Evolutionary conservation across 64 coral and sea anemone genomes (phyloP).

Genomic region (Pachyseris speciosa): DNA sequence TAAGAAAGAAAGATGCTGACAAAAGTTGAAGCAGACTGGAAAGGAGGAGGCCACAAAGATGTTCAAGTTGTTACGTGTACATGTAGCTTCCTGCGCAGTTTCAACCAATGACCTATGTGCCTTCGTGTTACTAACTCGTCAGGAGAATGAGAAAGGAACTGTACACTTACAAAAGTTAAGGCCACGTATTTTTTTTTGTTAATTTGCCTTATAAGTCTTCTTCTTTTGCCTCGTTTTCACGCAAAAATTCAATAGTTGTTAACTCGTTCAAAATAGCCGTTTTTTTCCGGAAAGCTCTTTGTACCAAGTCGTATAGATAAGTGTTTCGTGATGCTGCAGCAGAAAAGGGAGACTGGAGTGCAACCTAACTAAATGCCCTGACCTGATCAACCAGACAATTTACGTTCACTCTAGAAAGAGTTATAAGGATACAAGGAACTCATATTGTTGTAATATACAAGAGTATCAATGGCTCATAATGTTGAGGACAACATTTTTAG

Average conservation of each 20-base stretch:
- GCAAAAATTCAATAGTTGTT: too few relatives aligned
- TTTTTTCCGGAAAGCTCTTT: too few relatives aligned
- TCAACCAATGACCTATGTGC: background rate
- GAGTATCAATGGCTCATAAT: too few relatives aligned
- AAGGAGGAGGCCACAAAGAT: constrained; percentile 49
- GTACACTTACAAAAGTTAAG: background rate
- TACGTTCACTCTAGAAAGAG: too few relatives aligned
- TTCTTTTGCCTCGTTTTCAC: background rate
- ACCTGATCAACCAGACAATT: background rate
- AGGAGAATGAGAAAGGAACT: background rate
- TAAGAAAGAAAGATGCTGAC: background rate
- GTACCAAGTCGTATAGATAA: background rate
- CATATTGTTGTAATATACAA: too few relatives aligned
- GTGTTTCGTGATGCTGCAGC: background rate
- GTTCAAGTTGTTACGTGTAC: background rate
- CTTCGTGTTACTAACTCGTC: background rate
- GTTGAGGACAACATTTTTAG: too few relatives aligned
- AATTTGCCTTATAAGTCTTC: background rate
- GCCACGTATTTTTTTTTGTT: background rate
- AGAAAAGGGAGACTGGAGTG: background rate
- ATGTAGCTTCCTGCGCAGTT: background rate
- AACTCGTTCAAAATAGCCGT: too few relatives aligned
- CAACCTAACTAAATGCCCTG: too few relatives aligned
- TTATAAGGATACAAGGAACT: too few relatives aligned
- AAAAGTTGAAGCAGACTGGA: constrained; percentile 16